Conservation (phyloP, 2,888 invertebrate species). For the Deilephila porcellus region DNA sequence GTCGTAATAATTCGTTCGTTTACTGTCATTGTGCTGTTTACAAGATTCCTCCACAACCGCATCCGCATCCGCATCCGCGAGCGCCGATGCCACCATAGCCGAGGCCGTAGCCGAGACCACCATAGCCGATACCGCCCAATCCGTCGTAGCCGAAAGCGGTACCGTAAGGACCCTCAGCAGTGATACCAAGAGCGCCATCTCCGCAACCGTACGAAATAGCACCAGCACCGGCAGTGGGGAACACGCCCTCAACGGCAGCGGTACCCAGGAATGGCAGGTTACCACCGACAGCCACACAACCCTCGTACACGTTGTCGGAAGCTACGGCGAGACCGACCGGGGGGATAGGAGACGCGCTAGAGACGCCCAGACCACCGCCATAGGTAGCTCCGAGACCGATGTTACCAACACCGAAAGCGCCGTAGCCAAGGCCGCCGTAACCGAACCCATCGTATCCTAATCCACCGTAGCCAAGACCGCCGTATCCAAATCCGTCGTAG, state of each 20-base stretch:
- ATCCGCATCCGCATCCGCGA: background rate
- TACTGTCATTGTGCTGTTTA: no score
- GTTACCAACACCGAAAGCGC: slow-evolving; percentile 17
- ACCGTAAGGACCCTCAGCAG: slow-evolving; percentile 9
- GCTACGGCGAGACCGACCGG: slow-evolving; percentile 35
- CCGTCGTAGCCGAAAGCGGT: slow-evolving; percentile 35
- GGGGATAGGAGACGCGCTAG: slow-evolving; percentile 15
- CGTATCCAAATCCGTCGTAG: slow-evolving; percentile 5
- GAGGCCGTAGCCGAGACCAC: background rate
- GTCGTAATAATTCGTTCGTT: no score
- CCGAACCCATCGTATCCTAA: background rate
- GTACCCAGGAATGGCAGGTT: slow-evolving; percentile 33
- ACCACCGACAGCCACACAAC: slow-evolving; percentile 24
- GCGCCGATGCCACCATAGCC: background rate
- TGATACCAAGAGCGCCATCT: slow-evolving; percentile 36
- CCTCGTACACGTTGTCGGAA: slow-evolving; percentile 29
- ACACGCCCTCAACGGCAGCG: slow-evolving; percentile 26
- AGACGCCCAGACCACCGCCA: slow-evolving; percentile 28
- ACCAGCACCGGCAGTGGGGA: slow-evolving; percentile 28
- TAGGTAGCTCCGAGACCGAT: slow-evolving; percentile 21
- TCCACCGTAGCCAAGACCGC: slow-evolving; percentile 17
- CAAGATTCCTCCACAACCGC: background rate
- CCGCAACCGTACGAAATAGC: slow-evolving; percentile 42
- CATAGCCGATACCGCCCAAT: background rate
- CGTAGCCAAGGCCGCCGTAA: slow-evolving; percentile 11